phyloP scores from a whole-genome alignment of 2,797 vertebrate species.

The Anas bernieri region DNA sequence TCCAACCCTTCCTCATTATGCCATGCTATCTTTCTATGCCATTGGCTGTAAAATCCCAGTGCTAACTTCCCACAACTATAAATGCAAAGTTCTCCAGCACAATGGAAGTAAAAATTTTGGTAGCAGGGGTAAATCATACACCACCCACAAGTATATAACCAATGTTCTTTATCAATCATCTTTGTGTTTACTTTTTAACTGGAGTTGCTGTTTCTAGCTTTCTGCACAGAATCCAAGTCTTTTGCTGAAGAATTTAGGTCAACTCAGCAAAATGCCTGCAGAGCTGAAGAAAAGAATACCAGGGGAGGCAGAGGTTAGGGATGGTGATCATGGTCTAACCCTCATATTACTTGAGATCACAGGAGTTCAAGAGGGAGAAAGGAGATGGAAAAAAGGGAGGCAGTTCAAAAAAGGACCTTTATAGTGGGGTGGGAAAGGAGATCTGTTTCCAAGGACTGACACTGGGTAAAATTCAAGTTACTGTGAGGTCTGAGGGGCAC shows the following conservation, averaged over 20 bases:
- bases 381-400: neutral
- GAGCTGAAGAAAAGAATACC: neutral
- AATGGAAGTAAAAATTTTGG: neutral
- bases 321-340: neutral
- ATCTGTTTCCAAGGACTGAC: neutral
- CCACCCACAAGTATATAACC: neutral
- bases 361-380: neutral
- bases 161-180: conserved; percentile 19
- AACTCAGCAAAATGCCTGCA: neutral
- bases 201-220: neutral
- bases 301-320: neutral
- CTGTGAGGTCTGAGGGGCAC: neutral
- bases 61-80: neutral
- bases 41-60: neutral
- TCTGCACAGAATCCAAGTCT: neutral
- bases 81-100: neutral
- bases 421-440: neutral
- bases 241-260: conserved; percentile 28
- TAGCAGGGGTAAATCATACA: conserved; percentile 12
- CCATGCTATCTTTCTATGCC: neutral
- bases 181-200: neutral
- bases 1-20: neutral
- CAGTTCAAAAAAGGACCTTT: neutral
- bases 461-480: neutral
- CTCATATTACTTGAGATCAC: neutral